Evolutionary conservation across 2,113 vertebrate genomes (phyloP).

Genomic region (Ochotona curzoniae): DNA sequence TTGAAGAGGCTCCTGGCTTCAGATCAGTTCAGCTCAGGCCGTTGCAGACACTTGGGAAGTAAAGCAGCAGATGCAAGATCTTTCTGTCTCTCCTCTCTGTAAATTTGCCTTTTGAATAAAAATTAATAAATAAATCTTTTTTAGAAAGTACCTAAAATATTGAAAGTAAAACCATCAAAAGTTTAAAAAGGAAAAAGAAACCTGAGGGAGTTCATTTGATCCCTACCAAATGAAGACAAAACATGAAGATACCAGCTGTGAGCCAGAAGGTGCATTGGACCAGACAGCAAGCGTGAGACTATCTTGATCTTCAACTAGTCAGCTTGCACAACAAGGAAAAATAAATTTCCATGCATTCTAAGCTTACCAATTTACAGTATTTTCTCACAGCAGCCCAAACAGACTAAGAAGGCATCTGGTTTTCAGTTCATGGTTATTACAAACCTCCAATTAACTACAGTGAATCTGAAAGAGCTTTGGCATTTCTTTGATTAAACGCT

Average conservation of each 20-base stretch:
- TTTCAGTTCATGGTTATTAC: constrained; percentile 1
- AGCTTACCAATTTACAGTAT: neutral
- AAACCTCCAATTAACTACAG: constrained; percentile 5
- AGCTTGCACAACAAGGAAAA: neutral
- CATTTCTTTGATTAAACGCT: neutral
- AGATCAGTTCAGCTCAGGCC: too few species aligned
- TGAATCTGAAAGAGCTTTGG: neutral
- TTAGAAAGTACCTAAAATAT: too few species aligned
- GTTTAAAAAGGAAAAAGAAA: neutral
- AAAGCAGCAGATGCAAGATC: too few species aligned
- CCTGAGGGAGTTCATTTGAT: neutral
- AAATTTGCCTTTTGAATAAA: too few species aligned
- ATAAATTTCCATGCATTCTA: neutral
- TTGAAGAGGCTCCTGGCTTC: too few species aligned
- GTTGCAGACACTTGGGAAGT: too few species aligned
- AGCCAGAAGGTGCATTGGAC: neutral
- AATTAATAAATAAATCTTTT: too few species aligned
- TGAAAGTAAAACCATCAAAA: too few species aligned
- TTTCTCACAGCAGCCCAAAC: neutral
- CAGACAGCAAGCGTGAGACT: too few species aligned
- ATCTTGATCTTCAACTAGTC: neutral
- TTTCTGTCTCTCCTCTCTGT: too few species aligned
- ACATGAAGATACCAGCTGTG: neutral
- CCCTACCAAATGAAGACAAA: neutral
- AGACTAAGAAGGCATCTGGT: neutral